These are phyloP conservation scores for Atrina japonica DNA, from an alignment of 2,888 invertebrate species.

Conservation along the genomic window DNA sequence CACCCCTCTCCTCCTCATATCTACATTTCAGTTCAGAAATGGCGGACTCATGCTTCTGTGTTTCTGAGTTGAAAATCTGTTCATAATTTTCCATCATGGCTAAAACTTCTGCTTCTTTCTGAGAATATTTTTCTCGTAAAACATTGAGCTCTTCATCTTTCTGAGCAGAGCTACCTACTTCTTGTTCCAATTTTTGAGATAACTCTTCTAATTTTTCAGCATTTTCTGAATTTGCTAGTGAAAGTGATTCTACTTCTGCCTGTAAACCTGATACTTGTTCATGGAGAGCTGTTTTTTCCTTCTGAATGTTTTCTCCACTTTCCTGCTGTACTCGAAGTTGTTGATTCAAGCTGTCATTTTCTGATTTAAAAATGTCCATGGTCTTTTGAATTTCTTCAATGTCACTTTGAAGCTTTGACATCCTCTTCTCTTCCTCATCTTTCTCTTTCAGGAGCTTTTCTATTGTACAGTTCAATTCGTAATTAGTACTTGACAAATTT, in stretches of 20 bases:
- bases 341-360: slow-evolving; percentile 29
- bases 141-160: neutral
- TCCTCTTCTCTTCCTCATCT: neutral
- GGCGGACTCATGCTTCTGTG: neutral
- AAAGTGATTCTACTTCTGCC: slow-evolving; percentile 22
- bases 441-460: neutral
- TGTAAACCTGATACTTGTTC: slow-evolving; percentile 19
- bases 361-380: slow-evolving; percentile 6
- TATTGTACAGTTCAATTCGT: neutral
- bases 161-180: neutral
- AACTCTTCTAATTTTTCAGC: slow-evolving; percentile 12
- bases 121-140: no score
- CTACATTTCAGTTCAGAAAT: slow-evolving; percentile 1
- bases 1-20: slow-evolving; percentile 11
- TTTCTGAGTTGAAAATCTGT: neutral
- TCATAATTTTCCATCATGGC: slow-evolving; percentile 2
- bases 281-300: slow-evolving; percentile 24
- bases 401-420: neutral
- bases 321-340: slow-evolving; percentile 36
- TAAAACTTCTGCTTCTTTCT: neutral
- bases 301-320: slow-evolving; percentile 24
- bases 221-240: neutral
- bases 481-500: no score
- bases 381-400: slow-evolving; percentile 1
- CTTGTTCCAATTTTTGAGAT: slow-evolving; percentile 16